These are phyloP conservation scores for Geophilus truncorum DNA, from an alignment of 2,888 invertebrate genomes.

Conservation along the genomic window DNA sequence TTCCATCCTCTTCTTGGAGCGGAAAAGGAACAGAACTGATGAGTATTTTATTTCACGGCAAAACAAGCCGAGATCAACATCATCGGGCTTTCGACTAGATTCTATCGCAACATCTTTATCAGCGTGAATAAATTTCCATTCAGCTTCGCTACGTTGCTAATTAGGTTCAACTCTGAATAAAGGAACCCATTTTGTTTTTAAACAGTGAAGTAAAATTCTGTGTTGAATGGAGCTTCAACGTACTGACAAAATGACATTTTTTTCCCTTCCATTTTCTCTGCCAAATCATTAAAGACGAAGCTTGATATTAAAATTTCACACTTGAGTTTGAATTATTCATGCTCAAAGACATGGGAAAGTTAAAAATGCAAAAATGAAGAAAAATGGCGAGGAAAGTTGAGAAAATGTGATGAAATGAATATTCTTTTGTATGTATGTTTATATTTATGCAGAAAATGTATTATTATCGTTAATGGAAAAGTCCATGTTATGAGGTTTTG, in stretches of 20 bases:
- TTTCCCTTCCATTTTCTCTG: not conserved
- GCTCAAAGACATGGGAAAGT: not conserved
- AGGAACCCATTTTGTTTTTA: not conserved
- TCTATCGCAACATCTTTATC: not conserved
- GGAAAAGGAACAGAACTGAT: not conserved
- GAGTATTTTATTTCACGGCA: not conserved
- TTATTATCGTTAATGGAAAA: not conserved
- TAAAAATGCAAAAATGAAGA: not conserved
- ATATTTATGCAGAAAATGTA: no score
- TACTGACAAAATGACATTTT: not conserved
- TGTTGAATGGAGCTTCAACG: not conserved
- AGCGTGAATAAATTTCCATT: not conserved
- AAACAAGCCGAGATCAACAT: not conserved
- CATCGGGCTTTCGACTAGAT: not conserved
- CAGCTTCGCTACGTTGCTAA: constrained; percentile 6
- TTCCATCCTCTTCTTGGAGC: not conserved
- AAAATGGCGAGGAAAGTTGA: no score
- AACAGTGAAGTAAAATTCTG: not conserved
- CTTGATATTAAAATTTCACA: not conserved
- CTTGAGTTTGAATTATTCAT: not conserved
- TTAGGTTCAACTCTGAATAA: not conserved
- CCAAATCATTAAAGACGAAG: not conserved
- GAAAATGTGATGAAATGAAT: no score
- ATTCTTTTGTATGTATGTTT: no score
- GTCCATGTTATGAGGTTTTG: not conserved